A percentile compares a stretch with the other conserved stretches of the same genome.
phyloP scores from a whole-genome alignment of 2,797 vertebrate species.

The Poeciliopsis paucimaculata region DNA sequence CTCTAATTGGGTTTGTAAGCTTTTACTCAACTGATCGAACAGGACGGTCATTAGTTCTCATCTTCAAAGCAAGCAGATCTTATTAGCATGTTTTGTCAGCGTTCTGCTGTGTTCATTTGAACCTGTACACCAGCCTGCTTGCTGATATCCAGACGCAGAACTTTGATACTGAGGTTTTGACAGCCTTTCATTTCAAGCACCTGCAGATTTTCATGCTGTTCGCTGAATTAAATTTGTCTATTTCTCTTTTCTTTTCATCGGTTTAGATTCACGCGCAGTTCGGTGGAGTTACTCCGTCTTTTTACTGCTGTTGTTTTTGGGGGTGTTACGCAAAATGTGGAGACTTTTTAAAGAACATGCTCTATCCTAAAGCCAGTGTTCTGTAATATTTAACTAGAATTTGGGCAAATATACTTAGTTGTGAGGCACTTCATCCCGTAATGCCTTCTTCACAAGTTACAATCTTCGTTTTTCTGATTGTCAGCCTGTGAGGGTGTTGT shows the following conservation, averaged over 20 bases:
- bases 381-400: background rate
- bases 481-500: background rate
- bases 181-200: background rate
- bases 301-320: background rate
- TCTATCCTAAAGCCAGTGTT: background rate
- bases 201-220: background rate
- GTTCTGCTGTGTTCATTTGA: background rate
- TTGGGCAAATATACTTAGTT: background rate
- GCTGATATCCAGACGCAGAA: background rate
- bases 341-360: background rate
- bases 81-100: slow-evolving; percentile 58
- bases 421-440: background rate
- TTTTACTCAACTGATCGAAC: slow-evolving; percentile 64
- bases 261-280: background rate
- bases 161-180: slow-evolving; percentile 18
- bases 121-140: background rate
- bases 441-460: background rate
- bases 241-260: background rate
- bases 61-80: slow-evolving; percentile 63
- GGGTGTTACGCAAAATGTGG: background rate
- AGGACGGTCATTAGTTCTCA: slow-evolving; percentile 45
- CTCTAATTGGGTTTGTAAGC: slow-evolving; percentile 64
- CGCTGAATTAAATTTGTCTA: background rate
- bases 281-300: background rate
- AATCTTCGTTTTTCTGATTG: background rate